phyloP scores from a whole-genome alignment of 2,888 invertebrate species.

The Erebia epiphron region DNA sequence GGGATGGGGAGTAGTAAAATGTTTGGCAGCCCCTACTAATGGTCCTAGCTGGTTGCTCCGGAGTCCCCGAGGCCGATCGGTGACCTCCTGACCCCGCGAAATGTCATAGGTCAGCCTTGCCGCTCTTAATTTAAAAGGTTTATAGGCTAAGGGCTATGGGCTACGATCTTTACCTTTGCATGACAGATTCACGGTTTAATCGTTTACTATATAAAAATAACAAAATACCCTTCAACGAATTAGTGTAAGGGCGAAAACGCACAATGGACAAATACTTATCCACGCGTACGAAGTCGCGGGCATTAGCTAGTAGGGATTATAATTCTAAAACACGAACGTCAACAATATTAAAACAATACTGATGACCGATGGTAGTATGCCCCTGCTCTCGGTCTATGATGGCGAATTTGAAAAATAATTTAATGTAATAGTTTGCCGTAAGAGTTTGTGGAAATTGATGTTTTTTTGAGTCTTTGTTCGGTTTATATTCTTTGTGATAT shows the following conservation, averaged over 20 bases:
- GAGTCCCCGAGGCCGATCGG: conserved; percentile 26
- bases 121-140: conserved; percentile 31
- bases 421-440: conserved; percentile 24
- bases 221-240: too few relatives aligned
- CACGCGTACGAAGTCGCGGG: too few relatives aligned
- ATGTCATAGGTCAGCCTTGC: conserved; percentile 40
- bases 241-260: too few relatives aligned
- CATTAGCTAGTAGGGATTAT: too few relatives aligned
- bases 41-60: not conserved
- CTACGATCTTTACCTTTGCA: not conserved
- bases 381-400: not conserved
- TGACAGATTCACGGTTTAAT: not conserved
- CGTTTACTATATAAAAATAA: too few relatives aligned
- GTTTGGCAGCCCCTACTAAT: not conserved
- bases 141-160: conserved; percentile 5
- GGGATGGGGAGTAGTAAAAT: not conserved
- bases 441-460: conserved; percentile 4
- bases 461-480: conserved; percentile 1
- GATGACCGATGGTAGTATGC: too few relatives aligned
- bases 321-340: too few relatives aligned
- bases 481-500: not conserved
- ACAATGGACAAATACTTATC: too few relatives aligned
- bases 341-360: too few relatives aligned
- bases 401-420: conserved; percentile 25
- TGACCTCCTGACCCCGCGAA: conserved; percentile 42